phyloP scores from a whole-genome alignment of 2,113 vertebrate genomes.

The Vombatus ursinus region DNA sequence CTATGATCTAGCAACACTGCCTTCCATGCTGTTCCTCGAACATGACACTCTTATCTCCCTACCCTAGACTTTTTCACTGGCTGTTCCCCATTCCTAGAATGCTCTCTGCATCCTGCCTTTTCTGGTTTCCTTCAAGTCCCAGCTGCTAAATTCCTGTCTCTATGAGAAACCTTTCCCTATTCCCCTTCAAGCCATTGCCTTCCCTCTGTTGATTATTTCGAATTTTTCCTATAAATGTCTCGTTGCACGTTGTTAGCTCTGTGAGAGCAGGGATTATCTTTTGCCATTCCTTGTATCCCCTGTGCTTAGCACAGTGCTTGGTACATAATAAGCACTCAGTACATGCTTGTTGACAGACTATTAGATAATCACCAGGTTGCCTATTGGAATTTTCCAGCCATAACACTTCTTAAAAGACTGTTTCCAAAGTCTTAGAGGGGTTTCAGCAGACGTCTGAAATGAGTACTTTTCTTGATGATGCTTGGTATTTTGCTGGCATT shows the following conservation, averaged over 20 bases:
- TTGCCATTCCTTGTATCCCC: neutral
- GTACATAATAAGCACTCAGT: neutral
- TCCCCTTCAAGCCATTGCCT: neutral
- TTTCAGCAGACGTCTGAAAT: neutral
- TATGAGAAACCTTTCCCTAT: neutral
- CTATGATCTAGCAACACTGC: neutral
- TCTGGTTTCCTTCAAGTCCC: neutral
- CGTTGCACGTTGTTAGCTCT: neutral
- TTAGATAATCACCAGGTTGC: neutral
- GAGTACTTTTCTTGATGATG: neutral
- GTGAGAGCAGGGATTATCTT: neutral
- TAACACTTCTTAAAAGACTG: neutral
- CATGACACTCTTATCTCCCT: neutral
- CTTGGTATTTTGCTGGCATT: neutral
- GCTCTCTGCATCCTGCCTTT: neutral
- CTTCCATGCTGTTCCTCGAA: neutral
- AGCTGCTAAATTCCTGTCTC: neutral
- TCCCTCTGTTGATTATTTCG: neutral
- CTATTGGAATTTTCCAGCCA: neutral
- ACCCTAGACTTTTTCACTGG: neutral
- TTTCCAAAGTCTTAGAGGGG: neutral
- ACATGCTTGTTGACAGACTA: neutral
- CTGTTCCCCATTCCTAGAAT: neutral
- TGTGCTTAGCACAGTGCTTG: neutral
- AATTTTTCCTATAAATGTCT: neutral